Conservation (phyloP, 35 echinoderm and acorn worm species). For the Apostichopus californicus region DNA sequence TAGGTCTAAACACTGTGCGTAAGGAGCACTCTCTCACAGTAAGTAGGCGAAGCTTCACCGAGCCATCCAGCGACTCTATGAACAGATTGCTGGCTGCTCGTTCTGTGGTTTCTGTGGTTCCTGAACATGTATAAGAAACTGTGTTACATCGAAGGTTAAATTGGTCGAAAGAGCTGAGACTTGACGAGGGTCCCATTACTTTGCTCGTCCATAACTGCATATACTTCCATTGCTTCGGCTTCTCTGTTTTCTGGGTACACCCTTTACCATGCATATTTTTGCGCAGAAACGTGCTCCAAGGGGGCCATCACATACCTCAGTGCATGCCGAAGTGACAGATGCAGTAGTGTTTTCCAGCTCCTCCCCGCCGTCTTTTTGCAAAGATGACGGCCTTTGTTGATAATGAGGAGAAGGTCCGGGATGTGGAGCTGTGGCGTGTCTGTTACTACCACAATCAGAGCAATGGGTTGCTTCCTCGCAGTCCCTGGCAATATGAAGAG, state of each 20-base stretch:
- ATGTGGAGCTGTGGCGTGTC: slow-evolving; percentile 29
- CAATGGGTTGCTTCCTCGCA: slow-evolving; percentile 17
- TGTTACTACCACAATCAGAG: slow-evolving; percentile 18
- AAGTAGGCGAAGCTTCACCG: background rate
- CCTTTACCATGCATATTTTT: background rate
- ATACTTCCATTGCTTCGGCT: slow-evolving; percentile 1
- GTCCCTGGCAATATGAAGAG: slow-evolving; percentile 23
- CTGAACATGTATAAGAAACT: slow-evolving; percentile 19
- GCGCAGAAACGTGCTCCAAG: too few species aligned
- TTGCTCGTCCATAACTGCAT: slow-evolving; percentile 76
- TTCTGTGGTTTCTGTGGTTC: background rate
- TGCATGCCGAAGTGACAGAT: too few species aligned
- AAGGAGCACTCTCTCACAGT: slow-evolving; percentile 29
- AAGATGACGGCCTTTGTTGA: background rate
- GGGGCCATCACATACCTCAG: too few species aligned
- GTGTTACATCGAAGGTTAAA: background rate
- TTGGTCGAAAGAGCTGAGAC: slow-evolving; percentile 22
- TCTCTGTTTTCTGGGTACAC: slow-evolving; percentile 1
- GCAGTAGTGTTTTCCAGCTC: too few species aligned
- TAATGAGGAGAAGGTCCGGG: background rate
- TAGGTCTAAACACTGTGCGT: too few species aligned
- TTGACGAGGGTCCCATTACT: slow-evolving; percentile 32
- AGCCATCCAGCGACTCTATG: slow-evolving; percentile 45
- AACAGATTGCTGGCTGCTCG: slow-evolving; percentile 5
- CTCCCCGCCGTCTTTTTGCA: too few species aligned